A percentile compares a stretch with the other conserved stretches of the same genome.
These are phyloP conservation scores for Sarcophilus harrisii DNA, from an alignment of 2,797 vertebrate species.

Conservation along the genomic window DNA sequence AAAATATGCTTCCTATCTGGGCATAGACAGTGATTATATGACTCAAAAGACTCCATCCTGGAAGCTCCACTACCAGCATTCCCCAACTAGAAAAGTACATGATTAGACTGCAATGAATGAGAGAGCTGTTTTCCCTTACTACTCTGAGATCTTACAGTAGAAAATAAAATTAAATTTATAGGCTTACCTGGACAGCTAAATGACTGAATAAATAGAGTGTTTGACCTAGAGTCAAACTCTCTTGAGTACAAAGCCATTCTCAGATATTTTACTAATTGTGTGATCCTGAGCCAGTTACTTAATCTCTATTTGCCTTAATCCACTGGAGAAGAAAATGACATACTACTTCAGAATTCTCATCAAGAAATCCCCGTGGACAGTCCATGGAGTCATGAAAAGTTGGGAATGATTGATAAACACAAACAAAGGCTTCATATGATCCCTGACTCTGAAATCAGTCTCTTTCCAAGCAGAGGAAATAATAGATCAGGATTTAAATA, in stretches of 20 bases:
- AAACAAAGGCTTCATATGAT: neutral
- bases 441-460: neutral
- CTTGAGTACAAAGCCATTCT: neutral
- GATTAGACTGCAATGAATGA: neutral
- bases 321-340: neutral
- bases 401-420: neutral
- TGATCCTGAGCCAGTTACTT: no score
- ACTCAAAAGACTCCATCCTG: neutral
- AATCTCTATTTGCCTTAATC: neutral
- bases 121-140: neutral
- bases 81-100: neutral
- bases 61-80: neutral
- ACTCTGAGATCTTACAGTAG: neutral
- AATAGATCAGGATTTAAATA: neutral
- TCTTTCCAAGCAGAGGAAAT: neutral
- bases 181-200: neutral
- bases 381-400: neutral
- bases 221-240: accelerated
- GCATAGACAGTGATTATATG: neutral
- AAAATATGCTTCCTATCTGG: neutral
- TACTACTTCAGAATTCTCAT: neutral
- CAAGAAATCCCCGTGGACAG: neutral
- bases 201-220: neutral
- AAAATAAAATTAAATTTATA: neutral
- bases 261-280: neutral